Conservation (phyloP, 2,888 invertebrate genomes). For the Drosophila robusta region DNA sequence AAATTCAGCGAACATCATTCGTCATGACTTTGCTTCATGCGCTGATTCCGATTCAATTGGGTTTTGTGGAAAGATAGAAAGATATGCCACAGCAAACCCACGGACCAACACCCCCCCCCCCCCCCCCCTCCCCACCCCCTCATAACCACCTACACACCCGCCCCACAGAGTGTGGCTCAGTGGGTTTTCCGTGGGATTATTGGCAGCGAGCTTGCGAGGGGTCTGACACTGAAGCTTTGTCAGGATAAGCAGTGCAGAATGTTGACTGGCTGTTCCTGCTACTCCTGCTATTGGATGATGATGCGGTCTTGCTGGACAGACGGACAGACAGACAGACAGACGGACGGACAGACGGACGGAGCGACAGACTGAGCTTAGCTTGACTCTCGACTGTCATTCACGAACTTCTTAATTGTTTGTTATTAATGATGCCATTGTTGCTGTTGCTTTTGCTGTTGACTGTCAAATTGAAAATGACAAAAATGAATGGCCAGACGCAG, state of each 20-base stretch:
- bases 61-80: conserved; percentile 13
- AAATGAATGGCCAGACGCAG: conserved; percentile 46
- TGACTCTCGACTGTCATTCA: conserved; percentile 53
- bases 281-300: conserved; percentile 23
- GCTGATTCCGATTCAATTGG: conserved; percentile 55
- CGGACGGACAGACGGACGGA: background rate
- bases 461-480: conserved; percentile 70
- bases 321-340: background rate
- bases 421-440: conserved; percentile 67
- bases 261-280: conserved; percentile 1
- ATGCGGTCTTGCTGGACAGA: conserved; percentile 31
- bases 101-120: background rate
- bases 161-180: background rate
- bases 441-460: conserved; percentile 48
- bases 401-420: conserved; percentile 74
- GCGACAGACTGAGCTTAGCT: conserved; percentile 38
- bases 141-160: background rate
- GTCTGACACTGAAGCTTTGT: conserved; percentile 41
- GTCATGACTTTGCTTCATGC: conserved; percentile 51
- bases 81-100: conserved; percentile 1
- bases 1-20: conserved; percentile 70
- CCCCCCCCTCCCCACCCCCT: too few relatives aligned
- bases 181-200: conserved; percentile 40
- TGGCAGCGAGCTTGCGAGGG: conserved; percentile 53
- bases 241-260: conserved; percentile 36